Conservation (phyloP, 2,888 invertebrate genomes). For the Uloborus plumipes region DNA sequence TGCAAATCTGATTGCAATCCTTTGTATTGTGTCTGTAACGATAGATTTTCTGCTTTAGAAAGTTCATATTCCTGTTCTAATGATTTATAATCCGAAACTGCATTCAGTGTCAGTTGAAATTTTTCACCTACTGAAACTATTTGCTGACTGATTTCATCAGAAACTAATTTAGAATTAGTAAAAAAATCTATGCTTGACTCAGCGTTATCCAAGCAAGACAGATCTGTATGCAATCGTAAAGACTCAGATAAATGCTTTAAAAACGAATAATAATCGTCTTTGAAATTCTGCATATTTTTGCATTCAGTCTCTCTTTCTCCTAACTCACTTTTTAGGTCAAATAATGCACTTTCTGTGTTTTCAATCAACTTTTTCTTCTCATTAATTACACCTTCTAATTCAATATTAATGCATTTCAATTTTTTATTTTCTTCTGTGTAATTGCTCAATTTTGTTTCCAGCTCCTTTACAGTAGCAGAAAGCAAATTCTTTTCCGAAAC, state of each 20-base stretch:
- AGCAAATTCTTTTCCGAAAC: conserved; percentile 1
- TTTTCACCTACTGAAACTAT: too few species aligned
- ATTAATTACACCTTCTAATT: conserved; percentile 5
- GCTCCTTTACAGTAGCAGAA: background rate
- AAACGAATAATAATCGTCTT: conserved; percentile 20
- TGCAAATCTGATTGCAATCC: too few species aligned
- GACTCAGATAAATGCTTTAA: background rate
- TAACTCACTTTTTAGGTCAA: conserved; percentile 1
- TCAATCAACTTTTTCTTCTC: background rate
- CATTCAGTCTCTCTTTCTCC: conserved; percentile 17
- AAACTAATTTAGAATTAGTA: too few species aligned
- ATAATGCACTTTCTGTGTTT: background rate
- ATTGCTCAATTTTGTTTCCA: background rate
- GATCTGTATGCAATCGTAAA: too few species aligned
- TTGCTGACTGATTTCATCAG: too few species aligned
- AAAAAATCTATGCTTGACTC: too few species aligned
- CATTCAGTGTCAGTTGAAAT: too few species aligned
- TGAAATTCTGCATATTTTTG: conserved; percentile 6
- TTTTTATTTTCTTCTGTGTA: conserved; percentile 7
- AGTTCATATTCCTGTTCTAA: too few species aligned
- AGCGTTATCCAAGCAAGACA: too few species aligned
- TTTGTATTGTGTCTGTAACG: too few species aligned
- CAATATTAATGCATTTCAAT: background rate
- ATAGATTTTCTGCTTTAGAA: too few species aligned
- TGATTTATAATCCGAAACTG: too few species aligned